Conservation (phyloP, 2,797 vertebrate genomes). For the Clarias laeviceps region DNA sequence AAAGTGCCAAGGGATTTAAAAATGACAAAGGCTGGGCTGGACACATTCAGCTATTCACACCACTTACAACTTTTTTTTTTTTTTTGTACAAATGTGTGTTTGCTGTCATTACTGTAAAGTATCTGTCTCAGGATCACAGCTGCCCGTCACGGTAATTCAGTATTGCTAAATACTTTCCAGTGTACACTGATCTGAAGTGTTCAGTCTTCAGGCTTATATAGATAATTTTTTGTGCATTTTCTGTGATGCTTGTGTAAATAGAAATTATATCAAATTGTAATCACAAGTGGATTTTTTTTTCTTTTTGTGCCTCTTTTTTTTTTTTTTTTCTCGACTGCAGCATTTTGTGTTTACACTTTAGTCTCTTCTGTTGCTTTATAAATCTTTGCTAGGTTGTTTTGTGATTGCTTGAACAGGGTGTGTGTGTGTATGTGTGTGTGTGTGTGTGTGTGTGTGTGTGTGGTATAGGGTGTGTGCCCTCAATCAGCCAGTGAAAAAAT, state of each 20-base stretch:
- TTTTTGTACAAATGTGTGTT: conserved; percentile 10
- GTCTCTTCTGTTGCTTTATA: conserved; percentile 25
- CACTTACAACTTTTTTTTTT: background rate
- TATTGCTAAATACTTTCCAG: conserved; percentile 37
- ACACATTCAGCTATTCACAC: conserved; percentile 30
- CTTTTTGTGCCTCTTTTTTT: conserved; percentile 6
- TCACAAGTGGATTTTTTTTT: conserved; percentile 14
- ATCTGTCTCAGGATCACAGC: conserved; percentile 49
- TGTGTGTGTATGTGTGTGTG: conserved; percentile 1
- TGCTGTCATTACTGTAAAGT: conserved; percentile 6
- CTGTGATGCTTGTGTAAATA: conserved; percentile 43
- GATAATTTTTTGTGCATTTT: background rate
- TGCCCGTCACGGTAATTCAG: conserved; percentile 42
- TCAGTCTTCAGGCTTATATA: background rate
- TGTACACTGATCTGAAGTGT: conserved; percentile 6
- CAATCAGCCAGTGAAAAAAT: background rate
- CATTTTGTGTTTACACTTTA: conserved; percentile 55
- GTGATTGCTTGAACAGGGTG: conserved; percentile 12
- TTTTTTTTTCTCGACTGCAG: conserved; percentile 38
- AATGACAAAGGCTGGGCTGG: conserved; percentile 20
- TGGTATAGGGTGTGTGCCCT: background rate
- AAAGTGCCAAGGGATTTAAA: conserved; percentile 34
- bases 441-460: conserved; percentile 6
- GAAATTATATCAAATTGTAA: conserved; percentile 39
- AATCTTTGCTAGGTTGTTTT: conserved; percentile 24